These are phyloP conservation scores for Harpagifer antarcticus DNA, from an alignment of 2,797 vertebrate species.

Conservation along the genomic window DNA sequence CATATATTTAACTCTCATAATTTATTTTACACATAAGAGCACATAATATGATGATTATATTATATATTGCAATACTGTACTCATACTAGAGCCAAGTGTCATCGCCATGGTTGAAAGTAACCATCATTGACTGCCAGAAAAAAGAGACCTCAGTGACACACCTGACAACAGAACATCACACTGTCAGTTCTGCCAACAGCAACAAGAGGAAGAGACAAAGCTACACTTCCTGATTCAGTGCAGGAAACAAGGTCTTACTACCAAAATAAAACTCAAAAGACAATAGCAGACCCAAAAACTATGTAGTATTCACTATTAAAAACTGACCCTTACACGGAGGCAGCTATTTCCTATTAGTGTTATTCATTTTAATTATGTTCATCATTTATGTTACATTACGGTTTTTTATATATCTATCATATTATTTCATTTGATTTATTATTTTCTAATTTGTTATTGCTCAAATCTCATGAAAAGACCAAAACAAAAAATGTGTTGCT, in stretches of 20 bases:
- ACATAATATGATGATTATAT: no score
- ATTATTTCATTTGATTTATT: neutral
- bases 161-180: neutral
- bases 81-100: no score
- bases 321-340: neutral
- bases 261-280: slow-evolving; percentile 24
- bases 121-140: no score
- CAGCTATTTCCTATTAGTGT: neutral
- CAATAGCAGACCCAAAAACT: neutral
- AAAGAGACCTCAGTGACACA: neutral
- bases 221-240: slow-evolving; percentile 14
- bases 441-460: no score
- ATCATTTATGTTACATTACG: neutral
- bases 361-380: neutral
- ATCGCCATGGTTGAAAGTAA: no score
- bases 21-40: no score
- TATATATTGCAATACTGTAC: no score
- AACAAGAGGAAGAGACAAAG: neutral
- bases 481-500: no score
- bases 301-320: neutral
- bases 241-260: neutral
- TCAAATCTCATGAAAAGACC: no score
- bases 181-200: slow-evolving; percentile 18
- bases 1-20: no score
- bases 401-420: neutral